Base-by-base conservation (phyloP, 2,888 invertebrate genomes). In the Folsomia candida region DNA sequence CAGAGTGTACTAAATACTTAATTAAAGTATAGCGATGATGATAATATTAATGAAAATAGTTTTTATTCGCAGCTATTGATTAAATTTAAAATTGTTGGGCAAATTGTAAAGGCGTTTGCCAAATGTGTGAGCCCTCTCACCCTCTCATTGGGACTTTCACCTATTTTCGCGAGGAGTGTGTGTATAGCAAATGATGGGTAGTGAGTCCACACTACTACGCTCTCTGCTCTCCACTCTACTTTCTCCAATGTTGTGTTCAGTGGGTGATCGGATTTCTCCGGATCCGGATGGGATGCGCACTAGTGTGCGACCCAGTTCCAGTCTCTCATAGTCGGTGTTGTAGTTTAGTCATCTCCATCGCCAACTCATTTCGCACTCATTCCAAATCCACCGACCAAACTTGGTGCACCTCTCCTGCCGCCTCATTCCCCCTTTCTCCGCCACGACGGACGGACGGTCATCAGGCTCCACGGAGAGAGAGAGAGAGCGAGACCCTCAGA, bases 251-350 rank as follows among this genome's bases (percentile, higher is more conserved):
- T 37, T 9, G 14, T 70, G 67, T 60, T 73, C 61, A 67, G 73
- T 69, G 69, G 75, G 65, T 68, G 59, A 72, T 77, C 77, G 75
- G 75, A 70, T 74, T 71, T 73, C 69, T 76, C 75, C 76, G 76
- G 76, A 75, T 76, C 75, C 76, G 76, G 76, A 75, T 78, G 74
- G 74, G 78, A 78, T 78, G 78, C 78, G 78, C 78, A 78, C 70
- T 71, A 71, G 70, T 67, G 66, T 69, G 65, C 76, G 73, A 74
- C 72, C 74, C 74, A 76, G 69, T 76, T 76, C 73, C 70, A 51
- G 59, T 64, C 59, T 37, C 58, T 47, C 47, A 25, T 64, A 58
- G 47, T 29, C 61, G 57, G 51, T n/a, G 6, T 24, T 24, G 57
- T 57, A 14, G 24, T 59, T 4, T 24, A 57, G 24, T 65, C 65